phyloP scores from a whole-genome alignment of 1,140 invertebrate genomes.

The Diorhabda sublineata region DNA sequence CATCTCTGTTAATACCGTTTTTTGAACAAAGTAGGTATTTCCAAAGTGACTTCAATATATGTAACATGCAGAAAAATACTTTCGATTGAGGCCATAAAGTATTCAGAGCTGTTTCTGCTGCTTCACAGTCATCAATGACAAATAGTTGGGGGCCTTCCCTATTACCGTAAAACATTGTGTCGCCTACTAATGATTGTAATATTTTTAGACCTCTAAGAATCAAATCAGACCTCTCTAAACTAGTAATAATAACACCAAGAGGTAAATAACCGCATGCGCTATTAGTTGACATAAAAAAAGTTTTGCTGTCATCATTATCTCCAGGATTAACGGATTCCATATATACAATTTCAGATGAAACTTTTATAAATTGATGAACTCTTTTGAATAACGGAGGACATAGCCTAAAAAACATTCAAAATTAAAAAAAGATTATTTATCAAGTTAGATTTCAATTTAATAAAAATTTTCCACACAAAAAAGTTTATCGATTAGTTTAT shows the following conservation, averaged over 20 bases:
- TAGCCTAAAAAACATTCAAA: neutral
- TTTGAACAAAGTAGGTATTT: slow-evolving; percentile 9
- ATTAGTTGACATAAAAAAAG: slow-evolving; percentile 5
- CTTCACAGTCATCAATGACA: slow-evolving; percentile 14
- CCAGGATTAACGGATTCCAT: neutral
- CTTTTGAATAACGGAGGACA: slow-evolving; percentile 9
- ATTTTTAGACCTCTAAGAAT: slow-evolving; percentile 1
- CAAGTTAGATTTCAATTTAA: neutral
- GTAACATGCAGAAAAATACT: slow-evolving; percentile 10
- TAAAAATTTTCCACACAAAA: too few species aligned
- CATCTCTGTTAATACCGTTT: slow-evolving; percentile 8
- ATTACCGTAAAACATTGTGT: slow-evolving; percentile 9
- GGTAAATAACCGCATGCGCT: slow-evolving; percentile 13
- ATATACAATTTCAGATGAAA: slow-evolving; percentile 4
- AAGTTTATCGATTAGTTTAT: too few species aligned
- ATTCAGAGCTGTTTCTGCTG: slow-evolving; percentile 14
- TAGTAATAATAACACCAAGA: slow-evolving; percentile 17
- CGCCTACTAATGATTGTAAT: slow-evolving; percentile 4
- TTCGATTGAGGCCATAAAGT: slow-evolving; percentile 9
- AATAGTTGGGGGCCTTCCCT: slow-evolving; percentile 5
- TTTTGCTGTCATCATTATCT: neutral
- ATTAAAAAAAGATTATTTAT: slow-evolving; percentile 3
- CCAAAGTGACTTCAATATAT: slow-evolving; percentile 13
- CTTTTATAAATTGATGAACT: slow-evolving; percentile 3
- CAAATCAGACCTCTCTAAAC: neutral